Evolutionary conservation across 2,797 vertebrate species (phyloP), one percentile per base, ranked within the genome.

Genomic region (Masticophis lateralis): DNA sequence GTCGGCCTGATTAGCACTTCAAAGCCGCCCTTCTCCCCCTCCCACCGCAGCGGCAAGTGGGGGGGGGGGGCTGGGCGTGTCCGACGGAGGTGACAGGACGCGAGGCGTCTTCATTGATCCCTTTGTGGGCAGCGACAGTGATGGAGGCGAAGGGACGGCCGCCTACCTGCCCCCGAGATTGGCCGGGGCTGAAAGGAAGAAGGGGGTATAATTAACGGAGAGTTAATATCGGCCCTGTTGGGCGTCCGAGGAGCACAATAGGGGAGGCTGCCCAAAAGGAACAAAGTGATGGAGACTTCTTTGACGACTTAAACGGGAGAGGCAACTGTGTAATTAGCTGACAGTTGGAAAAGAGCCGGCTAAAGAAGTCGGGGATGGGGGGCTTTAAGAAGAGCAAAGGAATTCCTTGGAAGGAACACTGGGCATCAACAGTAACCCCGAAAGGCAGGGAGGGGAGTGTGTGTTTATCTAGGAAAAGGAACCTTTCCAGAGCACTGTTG

Each of bases 131-230:
- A 92, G 95, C 96, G 98, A 98, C 98, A 98, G 98, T 98, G 98
- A 98, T 98, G 98, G 98, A 98, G 98, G 97, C 98, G 98, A 98
- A 98, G 97, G 97, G 97, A 98, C 97, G 97, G 97, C 97, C 96
- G 98, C 97, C 97, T 97, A 97, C 97, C 97, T 97, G 97, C 97
- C 98, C 97, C 97, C 98, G 98, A 98, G 98, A 98, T 98, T 98
- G 98, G 98, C 98, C 98, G 98, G 98, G 98, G 98, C 98, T 97
- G 97, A 97, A 98, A 98, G 98, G 98, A 98, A 98, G 98, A 98
- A 98, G 97, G 97, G 98, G 98, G 98, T 98, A 98, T 98, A 98
- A 98, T 99, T 98, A 98, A 98, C 98, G 98, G 98, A 98, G 98
- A 98, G 98, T 99, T 98, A 98, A 98, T 98, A 98, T 98, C 98